Percentiles rank a stretch among this genome's conserved stretches.
Conservation (phyloP, 2,888 invertebrate genomes). For the Spatulosminthurus flaviceps region DNA sequence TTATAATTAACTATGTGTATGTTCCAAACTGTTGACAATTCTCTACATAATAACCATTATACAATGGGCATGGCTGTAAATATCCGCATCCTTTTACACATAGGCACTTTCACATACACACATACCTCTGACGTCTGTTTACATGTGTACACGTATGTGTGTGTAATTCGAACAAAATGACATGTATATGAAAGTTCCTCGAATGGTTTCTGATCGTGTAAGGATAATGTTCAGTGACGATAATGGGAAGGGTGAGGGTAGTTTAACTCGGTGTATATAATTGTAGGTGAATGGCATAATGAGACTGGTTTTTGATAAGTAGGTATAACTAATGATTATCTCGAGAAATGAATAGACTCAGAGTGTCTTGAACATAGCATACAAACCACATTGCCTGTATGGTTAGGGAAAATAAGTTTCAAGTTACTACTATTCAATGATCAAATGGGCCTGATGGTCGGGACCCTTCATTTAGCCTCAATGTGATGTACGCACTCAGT, state of each 20-base stretch:
- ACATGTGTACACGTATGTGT: not conserved
- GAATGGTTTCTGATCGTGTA: not conserved
- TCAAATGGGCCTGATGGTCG: conserved; percentile 16
- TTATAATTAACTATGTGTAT: no score
- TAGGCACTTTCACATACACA: no score
- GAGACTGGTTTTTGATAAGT: conserved; percentile 10
- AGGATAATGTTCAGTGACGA: not conserved
- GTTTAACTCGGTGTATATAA: conserved; percentile 19
- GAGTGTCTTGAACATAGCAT: not conserved
- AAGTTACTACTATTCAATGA: conserved; percentile 47
- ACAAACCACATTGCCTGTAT: not conserved
- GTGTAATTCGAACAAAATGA: not conserved
- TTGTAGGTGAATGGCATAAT: conserved; percentile 21
- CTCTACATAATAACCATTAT: no score
- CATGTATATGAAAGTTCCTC: not conserved
- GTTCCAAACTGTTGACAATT: no score
- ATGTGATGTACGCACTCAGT: conserved; percentile 17
- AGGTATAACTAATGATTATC: conserved; percentile 23
- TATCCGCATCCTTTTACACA: no score
- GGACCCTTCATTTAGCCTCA: conserved; percentile 43
- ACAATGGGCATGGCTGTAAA: no score
- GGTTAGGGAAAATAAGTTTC: conserved; percentile 51
- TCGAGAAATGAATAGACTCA: not conserved
- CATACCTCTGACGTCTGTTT: not conserved
- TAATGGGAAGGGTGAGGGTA: conserved; percentile 9